Base-by-base conservation (phyloP, 2,797 vertebrate species). In the Acanthornis magna region DNA sequence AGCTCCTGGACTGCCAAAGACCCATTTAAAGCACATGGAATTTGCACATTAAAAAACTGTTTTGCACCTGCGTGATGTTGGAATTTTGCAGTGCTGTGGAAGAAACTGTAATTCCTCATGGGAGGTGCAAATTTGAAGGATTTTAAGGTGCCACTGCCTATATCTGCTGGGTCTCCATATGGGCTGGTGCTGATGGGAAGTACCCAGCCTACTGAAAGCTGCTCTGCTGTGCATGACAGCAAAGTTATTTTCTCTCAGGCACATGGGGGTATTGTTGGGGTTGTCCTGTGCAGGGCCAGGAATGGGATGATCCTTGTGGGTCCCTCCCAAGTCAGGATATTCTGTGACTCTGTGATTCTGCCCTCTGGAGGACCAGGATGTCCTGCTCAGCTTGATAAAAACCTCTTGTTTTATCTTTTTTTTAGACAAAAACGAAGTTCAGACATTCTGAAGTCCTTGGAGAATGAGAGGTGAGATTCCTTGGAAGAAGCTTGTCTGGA, bases 381-480 rank as follows among this genome's bases (percentile, higher is more conserved):
- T 38, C 13, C 66, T 38, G 16, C 26, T 66, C 26, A 75, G 50
- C 29, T 45, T 66, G 22, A 60, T 85, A 53, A 34, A 89, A 63
- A 27, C 34, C n/a, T 78, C 76, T 62, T 60, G 7, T 4, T 93
- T 86, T 72, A 20, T 47, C 38, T 61, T 86, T 81, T 81, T 92
- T 85, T 61, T 80, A 99, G 99, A 88, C 99, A 99, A 91, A 99
- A 98, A 63, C 98, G 98, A 95, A 99, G 97, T 48, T 98, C 99
- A 0, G 98, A 98, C 94, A 98, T 99, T 92, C 97, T 99, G 60
- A 99, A 99, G 95, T 98, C 98, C 14, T 96, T 99, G 96, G 99
- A 99, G 89, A 98, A 99, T 45, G 99, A 99, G 74, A 98, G 99
- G 99, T 99, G 80, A 97, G 97, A 97, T 21, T 72, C 29, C 40